These are phyloP conservation scores for Sorex fumeus DNA, from an alignment of 2,113 vertebrate genomes.

Conservation along the genomic window DNA sequence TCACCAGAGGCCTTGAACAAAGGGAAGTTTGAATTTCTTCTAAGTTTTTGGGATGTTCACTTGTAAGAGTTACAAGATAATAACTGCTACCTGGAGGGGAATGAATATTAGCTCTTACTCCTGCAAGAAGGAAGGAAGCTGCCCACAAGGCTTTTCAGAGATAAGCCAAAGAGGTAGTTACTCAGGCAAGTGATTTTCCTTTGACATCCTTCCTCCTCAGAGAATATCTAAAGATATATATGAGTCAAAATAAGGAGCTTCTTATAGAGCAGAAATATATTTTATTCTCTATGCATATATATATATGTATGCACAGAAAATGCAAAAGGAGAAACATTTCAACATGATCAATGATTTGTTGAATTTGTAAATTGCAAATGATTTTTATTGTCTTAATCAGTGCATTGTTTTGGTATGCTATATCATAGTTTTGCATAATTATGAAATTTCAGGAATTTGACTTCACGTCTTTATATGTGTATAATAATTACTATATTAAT, in stretches of 20 bases:
- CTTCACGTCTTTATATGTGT: no score
- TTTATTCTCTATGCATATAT: neutral
- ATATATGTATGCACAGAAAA: neutral
- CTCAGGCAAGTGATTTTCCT: neutral
- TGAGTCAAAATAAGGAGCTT: slow-evolving; percentile 11
- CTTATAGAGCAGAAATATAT: neutral
- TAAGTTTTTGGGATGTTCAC: neutral
- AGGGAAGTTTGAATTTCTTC: neutral
- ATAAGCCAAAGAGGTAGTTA: slow-evolving; percentile 10
- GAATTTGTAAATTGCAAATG: neutral
- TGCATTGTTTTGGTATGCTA: neutral
- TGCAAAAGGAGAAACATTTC: neutral
- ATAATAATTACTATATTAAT: neutral
- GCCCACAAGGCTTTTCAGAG: neutral
- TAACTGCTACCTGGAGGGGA: neutral
- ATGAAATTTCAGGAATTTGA: no score
- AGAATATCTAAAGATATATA: slow-evolving; percentile 34
- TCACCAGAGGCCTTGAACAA: neutral
- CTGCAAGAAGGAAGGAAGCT: neutral
- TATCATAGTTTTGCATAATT: no score
- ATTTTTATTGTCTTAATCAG: slow-evolving; percentile 26
- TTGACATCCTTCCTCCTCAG: neutral
- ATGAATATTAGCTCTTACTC: neutral
- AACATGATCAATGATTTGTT: slow-evolving; percentile 22
- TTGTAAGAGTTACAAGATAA: slow-evolving; percentile 33